Evolutionary conservation across 2,113 vertebrate genomes (phyloP).

Genomic region (Anhinga rufa): DNA sequence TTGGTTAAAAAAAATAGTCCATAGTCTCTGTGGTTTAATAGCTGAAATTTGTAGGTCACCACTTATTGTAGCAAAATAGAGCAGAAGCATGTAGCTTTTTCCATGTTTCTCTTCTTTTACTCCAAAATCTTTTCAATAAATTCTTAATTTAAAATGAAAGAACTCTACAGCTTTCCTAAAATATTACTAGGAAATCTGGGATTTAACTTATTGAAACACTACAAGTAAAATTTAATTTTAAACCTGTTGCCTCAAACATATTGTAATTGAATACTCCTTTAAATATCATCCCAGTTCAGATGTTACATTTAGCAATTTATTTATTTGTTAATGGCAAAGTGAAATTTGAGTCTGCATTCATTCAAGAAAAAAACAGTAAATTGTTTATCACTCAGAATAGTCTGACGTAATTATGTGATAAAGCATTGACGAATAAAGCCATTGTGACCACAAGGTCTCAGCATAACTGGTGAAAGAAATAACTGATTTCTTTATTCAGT

Average conservation of each 20-base stretch:
- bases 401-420: not conserved
- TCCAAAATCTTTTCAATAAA: not conserved
- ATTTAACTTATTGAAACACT: not conserved
- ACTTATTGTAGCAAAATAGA: not conserved
- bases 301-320: not conserved
- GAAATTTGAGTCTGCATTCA: not conserved
- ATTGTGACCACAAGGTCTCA: not conserved
- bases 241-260: not conserved
- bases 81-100: not conserved
- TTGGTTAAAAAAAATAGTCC: not conserved
- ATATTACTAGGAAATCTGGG: not conserved
- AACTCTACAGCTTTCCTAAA: not conserved
- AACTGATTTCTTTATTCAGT: not conserved
- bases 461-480: not conserved
- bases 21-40: not conserved
- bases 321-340: not conserved
- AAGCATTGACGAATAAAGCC: not conserved
- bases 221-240: not conserved
- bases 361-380: not conserved
- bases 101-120: not conserved
- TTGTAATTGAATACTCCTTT: not conserved
- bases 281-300: not conserved
- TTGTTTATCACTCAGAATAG: not conserved
- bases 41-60: not conserved
- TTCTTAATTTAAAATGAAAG: not conserved